phyloP scores from a whole-genome alignment of 1,140 invertebrate genomes.

The Lucilia sericata region DNA sequence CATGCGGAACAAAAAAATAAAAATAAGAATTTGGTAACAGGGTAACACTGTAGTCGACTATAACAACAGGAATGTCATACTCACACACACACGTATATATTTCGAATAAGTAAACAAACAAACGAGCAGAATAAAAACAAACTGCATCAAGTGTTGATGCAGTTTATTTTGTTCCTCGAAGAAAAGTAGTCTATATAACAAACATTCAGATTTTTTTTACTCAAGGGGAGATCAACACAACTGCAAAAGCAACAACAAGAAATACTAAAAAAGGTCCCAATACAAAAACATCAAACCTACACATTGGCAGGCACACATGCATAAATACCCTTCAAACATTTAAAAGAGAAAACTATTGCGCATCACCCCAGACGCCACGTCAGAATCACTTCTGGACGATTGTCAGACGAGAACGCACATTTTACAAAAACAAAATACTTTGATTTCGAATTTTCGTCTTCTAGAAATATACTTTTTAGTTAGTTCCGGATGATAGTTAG shows the following conservation, averaged over 20 bases:
- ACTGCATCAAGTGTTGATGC: constrained; percentile 26
- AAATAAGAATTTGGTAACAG: not conserved
- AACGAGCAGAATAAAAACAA: not conserved
- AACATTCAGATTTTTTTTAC: constrained; percentile 1
- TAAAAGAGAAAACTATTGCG: too few relatives aligned
- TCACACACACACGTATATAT: not conserved
- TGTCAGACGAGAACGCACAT: too few relatives aligned
- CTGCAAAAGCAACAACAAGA: not conserved
- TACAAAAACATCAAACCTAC: not conserved
- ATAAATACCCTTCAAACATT: too few relatives aligned
- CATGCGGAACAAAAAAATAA: not conserved
- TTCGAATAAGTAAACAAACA: not conserved
- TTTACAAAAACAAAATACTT: too few relatives aligned
- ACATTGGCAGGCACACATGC: not conserved
- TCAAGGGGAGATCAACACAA: constrained; percentile 7
- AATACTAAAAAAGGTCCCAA: not conserved
- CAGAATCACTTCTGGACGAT: too few relatives aligned
- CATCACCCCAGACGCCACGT: too few relatives aligned
- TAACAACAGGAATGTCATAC: not conserved
- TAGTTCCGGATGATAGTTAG: too few relatives aligned
- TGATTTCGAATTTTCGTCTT: too few relatives aligned
- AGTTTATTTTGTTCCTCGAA: constrained; percentile 11
- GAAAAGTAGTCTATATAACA: not conserved
- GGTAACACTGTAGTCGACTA: constrained; percentile 17
- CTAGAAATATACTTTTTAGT: too few relatives aligned